phyloP scores from a whole-genome alignment of 1,140 invertebrate species.

The Rhagoletis zephyria region DNA sequence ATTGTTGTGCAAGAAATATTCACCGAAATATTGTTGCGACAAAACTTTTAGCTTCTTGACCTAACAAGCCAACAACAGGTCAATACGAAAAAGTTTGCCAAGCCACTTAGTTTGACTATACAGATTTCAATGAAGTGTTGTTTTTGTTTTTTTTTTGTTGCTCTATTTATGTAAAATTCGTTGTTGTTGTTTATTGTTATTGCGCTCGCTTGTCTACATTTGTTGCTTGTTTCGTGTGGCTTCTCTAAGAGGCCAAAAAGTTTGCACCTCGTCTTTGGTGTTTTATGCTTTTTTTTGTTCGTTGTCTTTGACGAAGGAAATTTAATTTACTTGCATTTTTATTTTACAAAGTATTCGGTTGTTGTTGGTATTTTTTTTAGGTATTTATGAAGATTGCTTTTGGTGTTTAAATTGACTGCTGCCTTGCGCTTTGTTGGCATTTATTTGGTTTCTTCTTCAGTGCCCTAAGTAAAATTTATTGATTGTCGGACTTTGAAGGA shows the following conservation, averaged over 20 bases:
- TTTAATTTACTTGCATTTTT: constrained; percentile 41
- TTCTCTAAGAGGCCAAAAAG: constrained; percentile 49
- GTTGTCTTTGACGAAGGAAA: constrained; percentile 27
- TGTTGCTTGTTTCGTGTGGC: constrained; percentile 39
- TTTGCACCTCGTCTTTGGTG: constrained; percentile 33
- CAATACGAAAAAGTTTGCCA: constrained; percentile 38
- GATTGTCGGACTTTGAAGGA: background rate
- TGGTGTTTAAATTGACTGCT: background rate
- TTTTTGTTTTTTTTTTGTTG: background rate
- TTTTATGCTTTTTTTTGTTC: constrained; percentile 6
- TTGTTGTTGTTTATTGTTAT: constrained; percentile 27
- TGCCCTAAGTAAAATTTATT: constrained; percentile 36
- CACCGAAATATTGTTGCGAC: background rate
- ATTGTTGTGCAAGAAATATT: background rate
- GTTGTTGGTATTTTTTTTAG: background rate
- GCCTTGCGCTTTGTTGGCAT: background rate
- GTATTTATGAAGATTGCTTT: background rate
- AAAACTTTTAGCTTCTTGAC: constrained; percentile 52
- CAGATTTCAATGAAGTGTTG: constrained; percentile 30
- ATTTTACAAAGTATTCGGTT: constrained; percentile 14
- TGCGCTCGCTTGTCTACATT: constrained; percentile 30
- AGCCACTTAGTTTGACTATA: constrained; percentile 35
- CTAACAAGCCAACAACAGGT: constrained; percentile 50
- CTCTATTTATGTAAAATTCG: constrained; percentile 40
- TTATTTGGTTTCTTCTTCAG: background rate